These are phyloP conservation scores for Radopholus similis DNA, from an alignment of 1,140 invertebrate genomes.

Conservation along the genomic window DNA sequence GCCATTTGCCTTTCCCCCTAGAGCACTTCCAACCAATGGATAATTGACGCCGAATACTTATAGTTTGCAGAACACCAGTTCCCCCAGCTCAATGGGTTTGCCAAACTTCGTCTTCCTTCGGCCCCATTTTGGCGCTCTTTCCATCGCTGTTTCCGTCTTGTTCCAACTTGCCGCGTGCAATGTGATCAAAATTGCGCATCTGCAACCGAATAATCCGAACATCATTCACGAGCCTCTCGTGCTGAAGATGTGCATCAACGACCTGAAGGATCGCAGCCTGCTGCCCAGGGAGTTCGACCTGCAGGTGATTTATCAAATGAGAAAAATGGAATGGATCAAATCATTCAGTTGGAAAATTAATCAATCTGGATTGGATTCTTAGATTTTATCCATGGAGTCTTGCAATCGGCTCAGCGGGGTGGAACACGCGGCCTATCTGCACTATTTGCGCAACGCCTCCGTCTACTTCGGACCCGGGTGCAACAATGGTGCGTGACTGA, in stretches of 20 bases:
- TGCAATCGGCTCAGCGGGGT: constrained; percentile 55
- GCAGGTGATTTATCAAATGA: too few species aligned
- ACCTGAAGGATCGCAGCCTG: constrained; percentile 49
- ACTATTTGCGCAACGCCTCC: constrained; percentile 54
- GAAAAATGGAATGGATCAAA: too few species aligned
- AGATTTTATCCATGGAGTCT: too few species aligned
- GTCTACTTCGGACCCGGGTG: constrained; percentile 49
- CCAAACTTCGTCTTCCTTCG: too few species aligned
- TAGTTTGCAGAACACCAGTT: too few species aligned
- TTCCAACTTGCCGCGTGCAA: background rate
- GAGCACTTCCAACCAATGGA: too few species aligned
- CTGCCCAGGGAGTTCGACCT: constrained; percentile 48
- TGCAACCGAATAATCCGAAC: constrained; percentile 52
- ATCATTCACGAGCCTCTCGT: constrained; percentile 55
- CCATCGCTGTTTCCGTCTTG: background rate
- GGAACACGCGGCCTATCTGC: constrained; percentile 56
- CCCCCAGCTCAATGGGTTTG: too few species aligned
- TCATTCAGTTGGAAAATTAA: too few species aligned
- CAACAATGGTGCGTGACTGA: constrained; percentile 56
- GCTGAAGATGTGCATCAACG: constrained; percentile 47
- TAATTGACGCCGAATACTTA: too few species aligned
- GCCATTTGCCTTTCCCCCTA: too few species aligned
- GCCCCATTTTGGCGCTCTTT: background rate
- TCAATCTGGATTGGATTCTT: too few species aligned
- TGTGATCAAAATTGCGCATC: constrained; percentile 46